These are phyloP conservation scores for Neuroterus valhalla DNA, from an alignment of 1,140 invertebrate genomes.

Conservation along the genomic window DNA sequence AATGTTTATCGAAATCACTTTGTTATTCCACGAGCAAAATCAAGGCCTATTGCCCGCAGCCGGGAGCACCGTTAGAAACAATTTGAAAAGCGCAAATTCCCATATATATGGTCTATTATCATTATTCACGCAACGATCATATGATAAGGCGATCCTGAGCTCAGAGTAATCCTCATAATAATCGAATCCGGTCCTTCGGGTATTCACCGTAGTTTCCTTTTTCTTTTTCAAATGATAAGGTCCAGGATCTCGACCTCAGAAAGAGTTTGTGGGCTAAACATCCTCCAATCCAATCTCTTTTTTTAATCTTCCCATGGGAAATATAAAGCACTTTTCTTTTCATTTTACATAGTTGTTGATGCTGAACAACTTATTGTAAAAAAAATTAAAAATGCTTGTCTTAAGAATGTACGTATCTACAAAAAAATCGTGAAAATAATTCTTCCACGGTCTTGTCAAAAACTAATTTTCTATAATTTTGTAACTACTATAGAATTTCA, in stretches of 20 bases:
- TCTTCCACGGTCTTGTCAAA: no score
- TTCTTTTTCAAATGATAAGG: neutral
- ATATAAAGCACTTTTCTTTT: neutral
- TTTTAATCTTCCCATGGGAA: neutral
- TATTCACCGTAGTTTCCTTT: conserved; percentile 10
- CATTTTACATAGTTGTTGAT: neutral
- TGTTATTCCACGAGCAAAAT: no score
- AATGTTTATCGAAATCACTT: no score
- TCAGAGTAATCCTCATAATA: neutral
- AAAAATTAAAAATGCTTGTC: no score
- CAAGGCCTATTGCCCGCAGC: no score
- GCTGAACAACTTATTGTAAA: neutral
- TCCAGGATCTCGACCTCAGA: conserved; percentile 1
- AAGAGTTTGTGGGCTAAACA: neutral
- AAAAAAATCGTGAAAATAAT: no score
- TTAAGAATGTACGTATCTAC: no score
- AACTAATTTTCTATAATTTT: no score
- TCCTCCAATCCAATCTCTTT: neutral
- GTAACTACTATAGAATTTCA: no score
- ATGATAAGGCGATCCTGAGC: neutral
- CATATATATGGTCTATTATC: neutral
- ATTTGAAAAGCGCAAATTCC: no score
- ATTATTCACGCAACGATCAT: neutral
- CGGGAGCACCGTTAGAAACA: no score
- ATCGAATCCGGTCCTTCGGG: conserved; percentile 15